A percentile compares a stretch with the other conserved stretches of the same genome.
Evolutionary conservation across 1,140 invertebrate genomes (phyloP).

Genomic region (Tyrophagus putrescentiae): DNA sequence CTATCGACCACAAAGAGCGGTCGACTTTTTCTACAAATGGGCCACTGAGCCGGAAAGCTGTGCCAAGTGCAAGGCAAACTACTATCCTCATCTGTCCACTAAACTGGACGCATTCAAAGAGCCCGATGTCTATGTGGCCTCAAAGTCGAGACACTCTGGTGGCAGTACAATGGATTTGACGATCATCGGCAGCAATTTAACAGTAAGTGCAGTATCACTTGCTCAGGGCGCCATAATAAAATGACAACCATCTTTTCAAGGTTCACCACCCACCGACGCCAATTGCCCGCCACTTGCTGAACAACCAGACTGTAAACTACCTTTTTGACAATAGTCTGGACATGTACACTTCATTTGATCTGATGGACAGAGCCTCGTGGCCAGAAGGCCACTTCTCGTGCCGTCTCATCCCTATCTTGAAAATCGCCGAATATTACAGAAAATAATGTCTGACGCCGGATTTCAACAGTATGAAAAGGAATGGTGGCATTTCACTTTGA

Average conservation of each 20-base stretch:
- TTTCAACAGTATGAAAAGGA: neutral
- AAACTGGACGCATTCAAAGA: constrained; percentile 1
- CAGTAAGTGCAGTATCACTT: neutral
- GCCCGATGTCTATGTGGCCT: constrained; percentile 6
- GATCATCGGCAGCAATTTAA: neutral
- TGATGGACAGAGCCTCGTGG: neutral
- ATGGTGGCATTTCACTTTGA: constrained; percentile 11
- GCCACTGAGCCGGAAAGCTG: neutral
- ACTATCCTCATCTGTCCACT: neutral
- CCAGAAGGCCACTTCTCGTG: neutral
- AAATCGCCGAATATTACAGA: neutral
- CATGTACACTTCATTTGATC: constrained; percentile 13
- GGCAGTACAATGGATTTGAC: constrained; percentile 13
- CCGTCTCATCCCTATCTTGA: neutral
- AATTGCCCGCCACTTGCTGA: neutral
- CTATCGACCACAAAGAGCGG: constrained; percentile 11
- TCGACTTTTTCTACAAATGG: constrained; percentile 7
- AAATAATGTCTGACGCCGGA: neutral
- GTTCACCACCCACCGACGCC: neutral
- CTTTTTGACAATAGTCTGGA: neutral
- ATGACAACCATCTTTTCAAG: neutral
- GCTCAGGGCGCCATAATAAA: neutral
- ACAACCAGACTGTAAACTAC: neutral
- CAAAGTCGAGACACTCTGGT: neutral
- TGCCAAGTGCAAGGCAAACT: neutral